Conservation (phyloP, 2,888 invertebrate species). For the Agrotis segetum region DNA sequence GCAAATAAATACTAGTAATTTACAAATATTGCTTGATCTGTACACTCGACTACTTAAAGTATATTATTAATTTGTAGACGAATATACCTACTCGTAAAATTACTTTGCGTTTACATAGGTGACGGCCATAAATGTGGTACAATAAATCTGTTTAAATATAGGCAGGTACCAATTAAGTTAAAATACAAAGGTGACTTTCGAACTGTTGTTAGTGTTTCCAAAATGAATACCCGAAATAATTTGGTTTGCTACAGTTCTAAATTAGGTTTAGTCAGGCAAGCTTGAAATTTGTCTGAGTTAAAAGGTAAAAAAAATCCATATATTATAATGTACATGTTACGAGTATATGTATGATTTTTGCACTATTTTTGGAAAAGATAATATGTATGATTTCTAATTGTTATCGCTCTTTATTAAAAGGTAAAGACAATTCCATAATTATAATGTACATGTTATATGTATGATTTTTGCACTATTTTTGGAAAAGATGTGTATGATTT, state of each 20-base stretch:
- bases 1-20: not conserved
- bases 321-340: not conserved
- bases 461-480: no score
- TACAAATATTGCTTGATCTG: not conserved
- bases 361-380: no score
- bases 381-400: no score
- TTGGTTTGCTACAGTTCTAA: constrained; percentile 12
- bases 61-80: no score
- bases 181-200: constrained; percentile 32
- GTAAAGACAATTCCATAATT: no score
- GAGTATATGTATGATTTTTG: no score
- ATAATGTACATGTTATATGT: no score
- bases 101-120: not conserved
- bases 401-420: no score
- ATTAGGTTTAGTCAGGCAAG: constrained; percentile 40
- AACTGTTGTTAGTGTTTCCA: constrained; percentile 15
- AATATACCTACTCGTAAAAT: not conserved
- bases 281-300: not conserved
- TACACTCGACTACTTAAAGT: not conserved
- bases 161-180: constrained; percentile 24
- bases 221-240: constrained; percentile 23
- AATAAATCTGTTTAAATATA: not conserved
- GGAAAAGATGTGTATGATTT: no score
- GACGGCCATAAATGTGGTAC: not conserved
- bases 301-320: not conserved